These are phyloP conservation scores for Venturia canescens DNA, from an alignment of 1,140 invertebrate genomes.

Conservation along the genomic window DNA sequence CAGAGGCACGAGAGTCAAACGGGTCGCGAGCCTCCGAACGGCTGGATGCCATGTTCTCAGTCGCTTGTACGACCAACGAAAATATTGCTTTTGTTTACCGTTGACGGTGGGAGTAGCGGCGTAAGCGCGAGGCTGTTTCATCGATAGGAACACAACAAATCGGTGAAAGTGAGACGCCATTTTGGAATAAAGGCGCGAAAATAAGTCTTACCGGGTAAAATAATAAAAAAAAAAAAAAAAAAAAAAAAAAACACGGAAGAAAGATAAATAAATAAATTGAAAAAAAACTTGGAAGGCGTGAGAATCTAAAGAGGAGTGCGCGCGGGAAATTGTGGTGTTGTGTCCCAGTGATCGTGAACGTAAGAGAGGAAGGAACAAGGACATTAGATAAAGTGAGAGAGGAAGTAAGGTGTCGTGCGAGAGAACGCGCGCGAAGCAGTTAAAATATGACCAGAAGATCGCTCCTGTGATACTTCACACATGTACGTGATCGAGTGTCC, in stretches of 20 bases:
- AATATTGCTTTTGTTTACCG: too few species aligned
- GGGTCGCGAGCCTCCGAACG: too few species aligned
- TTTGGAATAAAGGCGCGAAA: constrained; percentile 13
- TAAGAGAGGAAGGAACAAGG: neutral
- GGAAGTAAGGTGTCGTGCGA: neutral
- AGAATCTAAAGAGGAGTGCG: too few species aligned
- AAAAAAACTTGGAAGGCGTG: neutral
- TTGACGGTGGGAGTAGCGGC: too few species aligned
- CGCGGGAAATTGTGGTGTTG: too few species aligned
- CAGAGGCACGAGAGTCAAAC: neutral
- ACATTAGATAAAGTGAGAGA: neutral
- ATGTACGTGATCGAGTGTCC: constrained; percentile 59
- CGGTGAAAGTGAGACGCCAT: constrained; percentile 20
- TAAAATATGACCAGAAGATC: constrained; percentile 9
- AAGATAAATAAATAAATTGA: too few species aligned
- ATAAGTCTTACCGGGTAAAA: too few species aligned
- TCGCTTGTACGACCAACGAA: too few species aligned
- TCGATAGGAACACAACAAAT: neutral
- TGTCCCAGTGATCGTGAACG: neutral
- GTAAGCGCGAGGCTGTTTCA: neutral
- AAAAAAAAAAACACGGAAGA: too few species aligned
- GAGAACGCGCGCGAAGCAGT: neutral
- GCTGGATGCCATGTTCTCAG: too few species aligned
- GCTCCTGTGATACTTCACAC: constrained; percentile 19
- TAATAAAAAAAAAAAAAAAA: too few species aligned